phyloP scores from a whole-genome alignment of 2,113 vertebrate genomes.

The Leiothrix lutea region DNA sequence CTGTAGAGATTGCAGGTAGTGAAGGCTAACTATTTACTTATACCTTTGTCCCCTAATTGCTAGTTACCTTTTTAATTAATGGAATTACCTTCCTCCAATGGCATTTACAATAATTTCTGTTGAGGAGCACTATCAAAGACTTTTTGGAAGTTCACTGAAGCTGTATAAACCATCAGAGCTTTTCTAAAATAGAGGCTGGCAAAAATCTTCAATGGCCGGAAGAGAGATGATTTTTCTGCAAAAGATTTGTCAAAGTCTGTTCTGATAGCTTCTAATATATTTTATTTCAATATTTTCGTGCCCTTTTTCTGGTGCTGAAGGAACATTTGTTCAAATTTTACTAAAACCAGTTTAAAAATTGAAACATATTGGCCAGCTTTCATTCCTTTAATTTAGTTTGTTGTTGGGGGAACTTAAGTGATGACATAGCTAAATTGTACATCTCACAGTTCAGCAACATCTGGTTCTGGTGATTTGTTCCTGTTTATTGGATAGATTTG shows the following conservation, averaged over 20 bases:
- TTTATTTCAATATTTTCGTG: background rate
- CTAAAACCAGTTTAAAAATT: background rate
- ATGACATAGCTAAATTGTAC: background rate
- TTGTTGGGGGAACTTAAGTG: background rate
- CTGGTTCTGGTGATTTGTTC: constrained; percentile 20
- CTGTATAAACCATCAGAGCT: background rate
- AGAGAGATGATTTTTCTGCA: background rate
- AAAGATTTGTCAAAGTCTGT: background rate
- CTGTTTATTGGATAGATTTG: constrained; percentile 14
- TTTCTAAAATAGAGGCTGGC: background rate
- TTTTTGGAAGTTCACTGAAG: background rate
- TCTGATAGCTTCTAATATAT: background rate
- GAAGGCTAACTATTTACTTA: background rate
- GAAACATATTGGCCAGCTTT: background rate
- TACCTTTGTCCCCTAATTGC: background rate
- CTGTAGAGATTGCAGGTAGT: background rate
- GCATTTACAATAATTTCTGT: background rate
- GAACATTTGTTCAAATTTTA: background rate
- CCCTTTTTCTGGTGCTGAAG: background rate
- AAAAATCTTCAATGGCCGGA: background rate
- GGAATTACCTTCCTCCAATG: background rate
- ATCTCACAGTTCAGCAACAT: background rate
- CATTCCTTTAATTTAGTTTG: background rate
- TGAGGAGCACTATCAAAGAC: background rate
- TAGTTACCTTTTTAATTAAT: background rate